These are phyloP conservation scores for Rhamnusium bicolor DNA, from an alignment of 2,888 invertebrate genomes.

Conservation along the genomic window DNA sequence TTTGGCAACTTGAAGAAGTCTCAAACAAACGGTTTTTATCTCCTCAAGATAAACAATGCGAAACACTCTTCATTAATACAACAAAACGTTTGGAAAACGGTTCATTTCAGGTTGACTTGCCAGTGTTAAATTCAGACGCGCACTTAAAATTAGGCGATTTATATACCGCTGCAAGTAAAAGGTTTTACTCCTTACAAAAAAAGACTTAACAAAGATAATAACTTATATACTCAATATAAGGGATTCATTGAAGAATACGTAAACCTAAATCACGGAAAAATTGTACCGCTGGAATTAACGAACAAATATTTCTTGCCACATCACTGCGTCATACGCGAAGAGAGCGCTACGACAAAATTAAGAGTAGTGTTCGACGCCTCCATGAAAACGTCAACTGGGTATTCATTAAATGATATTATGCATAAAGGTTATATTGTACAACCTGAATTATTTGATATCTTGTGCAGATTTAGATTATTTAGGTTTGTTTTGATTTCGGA, in stretches of 20 bases:
- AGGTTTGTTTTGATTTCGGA: background rate
- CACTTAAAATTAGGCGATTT: conserved; percentile 38
- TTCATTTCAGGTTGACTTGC: conserved; percentile 31
- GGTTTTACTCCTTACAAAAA: conserved; percentile 38
- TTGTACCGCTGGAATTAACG: conserved; percentile 4
- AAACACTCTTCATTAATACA: conserved; percentile 16
- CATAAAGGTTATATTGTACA: conserved; percentile 5
- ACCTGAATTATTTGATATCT: conserved; percentile 14
- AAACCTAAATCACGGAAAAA: conserved; percentile 21
- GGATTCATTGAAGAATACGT: conserved; percentile 42
- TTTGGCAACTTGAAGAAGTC: conserved; percentile 43
- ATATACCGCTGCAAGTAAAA: conserved; percentile 23
- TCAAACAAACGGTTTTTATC: conserved; percentile 9
- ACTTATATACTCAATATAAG: conserved; percentile 24
- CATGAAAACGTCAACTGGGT: background rate
- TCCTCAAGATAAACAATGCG: conserved; percentile 30
- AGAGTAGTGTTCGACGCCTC: background rate
- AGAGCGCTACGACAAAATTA: background rate
- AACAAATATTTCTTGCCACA: conserved; percentile 40
- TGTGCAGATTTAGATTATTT: conserved; percentile 8
- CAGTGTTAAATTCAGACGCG: conserved; percentile 16
- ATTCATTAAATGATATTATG: background rate
- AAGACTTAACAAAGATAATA: conserved; percentile 16
- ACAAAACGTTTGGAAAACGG: conserved; percentile 22
- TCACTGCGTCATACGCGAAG: conserved; percentile 15